phyloP scores from a whole-genome alignment of 2,797 vertebrate genomes.

The Hydrocynus forskahlii region DNA sequence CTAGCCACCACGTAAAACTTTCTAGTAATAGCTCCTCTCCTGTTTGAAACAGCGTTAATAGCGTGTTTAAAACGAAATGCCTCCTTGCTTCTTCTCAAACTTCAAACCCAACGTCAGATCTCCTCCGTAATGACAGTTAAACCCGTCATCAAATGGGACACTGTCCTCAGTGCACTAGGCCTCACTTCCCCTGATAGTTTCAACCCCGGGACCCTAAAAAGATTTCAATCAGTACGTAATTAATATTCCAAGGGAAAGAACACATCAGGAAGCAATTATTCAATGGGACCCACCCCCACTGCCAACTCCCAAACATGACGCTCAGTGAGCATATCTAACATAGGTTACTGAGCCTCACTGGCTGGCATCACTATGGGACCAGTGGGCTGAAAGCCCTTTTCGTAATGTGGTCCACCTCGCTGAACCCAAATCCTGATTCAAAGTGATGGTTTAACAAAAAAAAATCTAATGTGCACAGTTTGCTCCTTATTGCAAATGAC shows the following conservation, averaged over 20 bases:
- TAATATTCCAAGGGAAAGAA: slow-evolving; percentile 74
- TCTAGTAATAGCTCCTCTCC: slow-evolving; percentile 9
- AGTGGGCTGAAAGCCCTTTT: background rate
- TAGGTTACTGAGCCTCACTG: background rate
- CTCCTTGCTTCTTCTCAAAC: slow-evolving; percentile 51
- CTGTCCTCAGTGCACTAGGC: slow-evolving; percentile 58
- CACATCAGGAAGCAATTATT: slow-evolving; percentile 82
- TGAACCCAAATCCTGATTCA: background rate
- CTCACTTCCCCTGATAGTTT: slow-evolving; percentile 66
- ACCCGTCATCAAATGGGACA: slow-evolving; percentile 66
- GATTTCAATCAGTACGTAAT: slow-evolving; percentile 75
- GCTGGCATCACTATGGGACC: background rate
- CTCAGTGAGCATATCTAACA: slow-evolving; percentile 34
- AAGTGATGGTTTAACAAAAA: background rate
- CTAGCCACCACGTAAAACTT: slow-evolving; percentile 28
- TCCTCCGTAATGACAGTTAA: slow-evolving; percentile 61
- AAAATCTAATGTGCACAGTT: background rate
- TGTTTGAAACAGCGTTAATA: too few species aligned
- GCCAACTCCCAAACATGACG: slow-evolving; percentile 50
- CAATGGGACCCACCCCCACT: slow-evolving; percentile 67
- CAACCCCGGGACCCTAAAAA: slow-evolving; percentile 60
- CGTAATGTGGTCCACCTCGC: background rate
- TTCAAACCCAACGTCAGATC: slow-evolving; percentile 28
- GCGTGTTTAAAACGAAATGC: slow-evolving; percentile 41
- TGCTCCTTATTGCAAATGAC: background rate